phyloP scores from a whole-genome alignment of 2,888 invertebrate species.

The Mimumesa dahlbomi region DNA sequence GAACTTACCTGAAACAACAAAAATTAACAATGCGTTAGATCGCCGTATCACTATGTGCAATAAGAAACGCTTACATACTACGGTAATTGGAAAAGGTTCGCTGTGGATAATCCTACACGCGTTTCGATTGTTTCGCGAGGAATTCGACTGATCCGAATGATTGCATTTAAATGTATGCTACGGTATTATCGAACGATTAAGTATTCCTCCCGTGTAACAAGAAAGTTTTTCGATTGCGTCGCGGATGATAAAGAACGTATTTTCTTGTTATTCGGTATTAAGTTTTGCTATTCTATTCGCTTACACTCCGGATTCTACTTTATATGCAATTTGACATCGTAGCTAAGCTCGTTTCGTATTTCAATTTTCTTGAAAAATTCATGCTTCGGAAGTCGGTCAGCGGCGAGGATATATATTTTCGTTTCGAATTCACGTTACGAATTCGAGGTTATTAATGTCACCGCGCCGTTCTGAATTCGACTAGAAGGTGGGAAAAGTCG shows the following conservation, averaged over 20 bases:
- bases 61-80: neutral
- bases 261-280: neutral
- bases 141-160: too few relatives aligned
- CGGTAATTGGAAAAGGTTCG: neutral
- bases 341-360: neutral
- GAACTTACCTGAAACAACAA: conserved; percentile 69
- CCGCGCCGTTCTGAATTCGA: conserved; percentile 57
- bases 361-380: conserved; percentile 41
- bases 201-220: neutral
- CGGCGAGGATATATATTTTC: conserved; percentile 53
- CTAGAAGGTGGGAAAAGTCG: conserved; percentile 5
- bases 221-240: neutral
- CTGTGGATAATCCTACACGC: too few relatives aligned
- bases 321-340: neutral
- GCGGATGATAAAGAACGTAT: neutral
- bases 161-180: too few relatives aligned
- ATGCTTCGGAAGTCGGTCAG: conserved; percentile 53
- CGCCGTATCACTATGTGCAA: neutral
- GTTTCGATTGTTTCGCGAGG: too few relatives aligned
- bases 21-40: conserved; percentile 45
- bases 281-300: neutral
- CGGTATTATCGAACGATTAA: neutral
- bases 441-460: conserved; percentile 63
- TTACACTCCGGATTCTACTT: neutral
- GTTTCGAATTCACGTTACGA: conserved; percentile 55